These are phyloP conservation scores for Nomada hirtipes DNA, from an alignment of 2,888 invertebrate species.

Conservation along the genomic window DNA sequence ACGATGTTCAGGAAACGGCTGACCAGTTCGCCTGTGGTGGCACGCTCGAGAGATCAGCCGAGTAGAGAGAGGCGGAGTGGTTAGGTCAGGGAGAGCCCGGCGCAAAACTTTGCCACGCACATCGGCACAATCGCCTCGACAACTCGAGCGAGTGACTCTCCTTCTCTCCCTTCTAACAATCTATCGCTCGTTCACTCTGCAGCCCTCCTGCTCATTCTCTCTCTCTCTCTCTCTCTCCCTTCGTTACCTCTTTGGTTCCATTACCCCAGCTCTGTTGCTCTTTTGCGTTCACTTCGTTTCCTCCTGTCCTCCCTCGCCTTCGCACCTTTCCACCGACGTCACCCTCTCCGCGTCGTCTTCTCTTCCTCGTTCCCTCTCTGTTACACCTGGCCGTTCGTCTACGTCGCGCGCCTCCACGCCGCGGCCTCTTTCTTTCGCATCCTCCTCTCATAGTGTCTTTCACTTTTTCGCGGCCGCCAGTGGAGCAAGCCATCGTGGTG, in stretches of 20 bases:
- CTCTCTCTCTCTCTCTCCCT: slow-evolving; percentile 30
- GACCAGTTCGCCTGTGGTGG: slow-evolving; percentile 23
- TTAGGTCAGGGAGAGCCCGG: slow-evolving; percentile 80
- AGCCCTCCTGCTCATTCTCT: slow-evolving; percentile 24
- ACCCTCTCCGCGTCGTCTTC: slow-evolving; percentile 65
- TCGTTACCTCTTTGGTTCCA: slow-evolving; percentile 3
- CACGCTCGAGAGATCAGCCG: slow-evolving; percentile 44
- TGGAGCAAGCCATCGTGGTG: slow-evolving; percentile 59
- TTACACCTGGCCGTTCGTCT: slow-evolving; percentile 36
- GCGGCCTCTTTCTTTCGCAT: slow-evolving; percentile 60
- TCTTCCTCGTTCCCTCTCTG: slow-evolving; percentile 61
- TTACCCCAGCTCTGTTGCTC: slow-evolving; percentile 8
- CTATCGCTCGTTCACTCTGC: slow-evolving; percentile 44
- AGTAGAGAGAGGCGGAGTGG: slow-evolving; percentile 72
- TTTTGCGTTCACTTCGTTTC: slow-evolving; percentile 40
- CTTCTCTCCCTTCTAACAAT: slow-evolving; percentile 53
- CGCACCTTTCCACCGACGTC: slow-evolving; percentile 70
- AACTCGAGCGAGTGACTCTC: slow-evolving; percentile 71
- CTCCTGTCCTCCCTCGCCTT: slow-evolving; percentile 71
- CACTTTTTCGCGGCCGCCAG: slow-evolving; percentile 67
- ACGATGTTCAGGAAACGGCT: slow-evolving; percentile 39
- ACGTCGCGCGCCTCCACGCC: slow-evolving; percentile 24
- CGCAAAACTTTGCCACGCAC: slow-evolving; percentile 78
- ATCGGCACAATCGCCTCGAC: slow-evolving; percentile 75
- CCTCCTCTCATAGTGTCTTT: slow-evolving; percentile 65